These are phyloP conservation scores for Sus cebifrons DNA, from an alignment of 2,797 vertebrate species.

Conservation along the genomic window DNA sequence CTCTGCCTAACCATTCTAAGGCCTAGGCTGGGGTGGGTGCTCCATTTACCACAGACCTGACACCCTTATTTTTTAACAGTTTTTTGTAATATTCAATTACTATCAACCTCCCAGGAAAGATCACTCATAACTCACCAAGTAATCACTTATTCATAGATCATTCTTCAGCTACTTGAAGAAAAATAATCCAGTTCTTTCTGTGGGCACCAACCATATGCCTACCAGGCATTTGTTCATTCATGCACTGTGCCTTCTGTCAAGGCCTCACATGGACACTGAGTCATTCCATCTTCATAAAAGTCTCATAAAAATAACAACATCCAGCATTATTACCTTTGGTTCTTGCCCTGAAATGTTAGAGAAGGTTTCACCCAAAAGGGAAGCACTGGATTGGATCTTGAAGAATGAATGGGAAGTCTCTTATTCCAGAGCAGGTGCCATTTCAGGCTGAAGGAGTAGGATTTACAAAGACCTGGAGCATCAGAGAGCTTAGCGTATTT, in stretches of 20 bases:
- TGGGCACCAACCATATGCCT: not conserved
- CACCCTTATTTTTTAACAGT: not conserved
- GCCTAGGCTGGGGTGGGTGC: fast-evolving
- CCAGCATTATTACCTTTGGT: not conserved
- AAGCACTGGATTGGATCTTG: not conserved
- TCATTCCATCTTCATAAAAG: not conserved
- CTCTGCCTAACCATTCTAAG: not conserved
- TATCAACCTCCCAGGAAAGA: not conserved
- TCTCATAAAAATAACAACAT: not conserved
- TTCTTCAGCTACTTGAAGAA: not conserved
- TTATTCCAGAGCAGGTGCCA: not conserved
- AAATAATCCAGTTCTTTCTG: not conserved
- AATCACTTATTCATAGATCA: not conserved
- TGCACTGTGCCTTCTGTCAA: not conserved
- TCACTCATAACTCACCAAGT: not conserved
- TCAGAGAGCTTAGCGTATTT: not conserved
- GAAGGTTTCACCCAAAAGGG: not conserved
- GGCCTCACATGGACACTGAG: not conserved
- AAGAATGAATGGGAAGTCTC: not conserved
- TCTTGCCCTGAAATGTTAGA: not conserved
- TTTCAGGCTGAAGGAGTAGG: not conserved
- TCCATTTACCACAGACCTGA: not conserved
- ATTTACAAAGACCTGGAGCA: not conserved
- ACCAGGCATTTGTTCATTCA: not conserved
- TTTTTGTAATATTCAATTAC: not conserved